These are phyloP conservation scores for Xyliphius kryptos DNA, from an alignment of 2,113 vertebrate species.

Conservation along the genomic window DNA sequence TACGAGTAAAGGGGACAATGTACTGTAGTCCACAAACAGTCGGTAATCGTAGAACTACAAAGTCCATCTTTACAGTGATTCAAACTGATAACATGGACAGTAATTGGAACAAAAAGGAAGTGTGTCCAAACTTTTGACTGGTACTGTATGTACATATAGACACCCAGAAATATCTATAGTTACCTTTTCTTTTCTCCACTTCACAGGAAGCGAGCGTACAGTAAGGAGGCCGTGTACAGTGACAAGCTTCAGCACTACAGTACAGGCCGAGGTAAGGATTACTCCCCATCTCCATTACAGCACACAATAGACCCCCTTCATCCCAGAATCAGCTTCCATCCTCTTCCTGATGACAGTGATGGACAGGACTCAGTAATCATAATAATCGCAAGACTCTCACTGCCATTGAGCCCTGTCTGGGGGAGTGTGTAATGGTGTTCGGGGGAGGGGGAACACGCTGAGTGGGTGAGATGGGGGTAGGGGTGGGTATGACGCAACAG, in stretches of 20 bases:
- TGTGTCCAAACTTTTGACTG: no score
- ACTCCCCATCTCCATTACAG: neutral
- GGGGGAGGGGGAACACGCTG: neutral
- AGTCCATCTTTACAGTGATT: no score
- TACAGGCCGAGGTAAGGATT: conserved; percentile 87
- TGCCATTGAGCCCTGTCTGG: conserved; percentile 46
- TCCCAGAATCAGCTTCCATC: conserved; percentile 11
- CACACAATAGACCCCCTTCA: conserved; percentile 17
- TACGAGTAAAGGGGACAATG: no score
- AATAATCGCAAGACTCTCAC: conserved; percentile 18
- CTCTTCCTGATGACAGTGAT: conserved; percentile 45
- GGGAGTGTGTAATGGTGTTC: neutral
- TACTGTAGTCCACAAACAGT: no score
- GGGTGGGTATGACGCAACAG: conserved; percentile 1
- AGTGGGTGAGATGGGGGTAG: conserved; percentile 8
- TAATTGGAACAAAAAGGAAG: no score
- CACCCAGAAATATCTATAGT: no score
- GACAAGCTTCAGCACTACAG: conserved; percentile 98
- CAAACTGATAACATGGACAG: no score
- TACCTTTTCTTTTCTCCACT: conserved; percentile 24
- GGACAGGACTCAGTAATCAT: conserved; percentile 43
- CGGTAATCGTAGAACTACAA: no score
- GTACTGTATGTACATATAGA: no score
- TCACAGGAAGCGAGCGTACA: conserved; percentile 88
- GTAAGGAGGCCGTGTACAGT: conserved; percentile 94